These are phyloP conservation scores for Carettochelys insculpta DNA, from an alignment of 2,113 vertebrate genomes.

Conservation along the genomic window DNA sequence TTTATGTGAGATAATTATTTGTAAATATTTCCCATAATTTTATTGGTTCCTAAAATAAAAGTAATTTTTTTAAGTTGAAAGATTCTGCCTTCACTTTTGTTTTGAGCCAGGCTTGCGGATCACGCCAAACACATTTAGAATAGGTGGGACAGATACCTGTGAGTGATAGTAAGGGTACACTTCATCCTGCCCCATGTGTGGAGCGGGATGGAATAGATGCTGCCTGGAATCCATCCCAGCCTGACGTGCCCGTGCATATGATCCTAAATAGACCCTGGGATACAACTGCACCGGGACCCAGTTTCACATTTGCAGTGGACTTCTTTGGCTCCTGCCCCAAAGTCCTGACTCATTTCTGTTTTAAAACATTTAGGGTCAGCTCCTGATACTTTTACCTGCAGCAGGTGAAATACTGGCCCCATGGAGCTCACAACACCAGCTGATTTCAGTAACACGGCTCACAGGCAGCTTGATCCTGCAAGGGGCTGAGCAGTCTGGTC, in stretches of 20 bases:
- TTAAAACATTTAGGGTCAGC: background rate
- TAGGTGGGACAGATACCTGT: background rate
- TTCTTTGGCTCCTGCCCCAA: rapidly evolving
- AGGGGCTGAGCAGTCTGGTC: rapidly evolving
- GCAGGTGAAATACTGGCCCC: background rate
- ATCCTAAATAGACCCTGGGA: too few species aligned
- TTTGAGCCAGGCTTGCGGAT: background rate
- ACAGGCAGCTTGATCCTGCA: rapidly evolving
- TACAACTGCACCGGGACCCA: too few species aligned
- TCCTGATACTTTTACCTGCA: background rate
- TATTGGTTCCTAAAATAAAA: slow-evolving; percentile 99
- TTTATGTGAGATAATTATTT: slow-evolving; percentile 99
- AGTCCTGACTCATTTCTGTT: background rate
- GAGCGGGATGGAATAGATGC: too few species aligned
- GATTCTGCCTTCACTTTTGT: slow-evolving; percentile 7
- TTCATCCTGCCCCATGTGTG: too few species aligned
- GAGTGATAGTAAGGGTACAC: background rate
- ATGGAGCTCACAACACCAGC: background rate
- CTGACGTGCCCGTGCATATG: too few species aligned
- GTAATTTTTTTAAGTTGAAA: slow-evolving; percentile 97
- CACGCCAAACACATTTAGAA: background rate
- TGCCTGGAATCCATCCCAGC: too few species aligned
- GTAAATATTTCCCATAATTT: slow-evolving; percentile 99
- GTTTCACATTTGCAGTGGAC: too few species aligned
- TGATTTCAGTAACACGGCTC: background rate